phyloP scores from a whole-genome alignment of 2,797 vertebrate genomes.

The Scleropages formosus region DNA sequence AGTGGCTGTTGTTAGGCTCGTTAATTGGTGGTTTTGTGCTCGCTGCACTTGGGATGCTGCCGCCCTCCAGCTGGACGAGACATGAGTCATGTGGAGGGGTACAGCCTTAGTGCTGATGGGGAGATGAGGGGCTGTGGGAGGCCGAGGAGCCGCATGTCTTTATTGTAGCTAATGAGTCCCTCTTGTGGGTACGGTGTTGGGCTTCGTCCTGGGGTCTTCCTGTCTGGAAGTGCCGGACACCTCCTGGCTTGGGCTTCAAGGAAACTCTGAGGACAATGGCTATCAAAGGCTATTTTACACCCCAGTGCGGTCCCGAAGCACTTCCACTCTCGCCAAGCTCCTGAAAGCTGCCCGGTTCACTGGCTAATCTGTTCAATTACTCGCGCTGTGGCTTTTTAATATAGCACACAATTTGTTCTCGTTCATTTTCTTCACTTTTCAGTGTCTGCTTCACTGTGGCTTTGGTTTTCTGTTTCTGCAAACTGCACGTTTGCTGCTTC shows the following conservation, averaged over 20 bases:
- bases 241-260: not conserved
- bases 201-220: not conserved
- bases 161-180: conserved; percentile 41
- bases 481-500: too few species aligned
- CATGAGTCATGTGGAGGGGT: conserved; percentile 38
- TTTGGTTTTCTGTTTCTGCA: not conserved
- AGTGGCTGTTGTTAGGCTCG: too few species aligned
- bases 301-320: not conserved
- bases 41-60: not conserved
- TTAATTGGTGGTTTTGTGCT: too few species aligned
- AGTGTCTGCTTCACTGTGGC: not conserved
- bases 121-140: not conserved
- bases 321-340: not conserved
- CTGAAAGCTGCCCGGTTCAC: not conserved
- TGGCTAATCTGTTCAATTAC: not conserved
- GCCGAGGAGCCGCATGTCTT: conserved; percentile 31
- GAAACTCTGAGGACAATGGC: not conserved
- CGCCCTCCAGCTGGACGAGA: conserved; percentile 40
- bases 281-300: not conserved
- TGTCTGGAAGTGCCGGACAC: not conserved
- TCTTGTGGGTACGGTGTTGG: conserved; percentile 31
- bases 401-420: not conserved
- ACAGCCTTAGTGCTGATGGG: not conserved
- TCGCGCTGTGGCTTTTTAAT: not conserved
- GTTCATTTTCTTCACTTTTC: not conserved